A percentile compares a stretch with the other conserved stretches of the same genome.
Evolutionary conservation across 2,797 vertebrate genomes (phyloP).

Genomic region (Macrochelys suwanniensis): DNA sequence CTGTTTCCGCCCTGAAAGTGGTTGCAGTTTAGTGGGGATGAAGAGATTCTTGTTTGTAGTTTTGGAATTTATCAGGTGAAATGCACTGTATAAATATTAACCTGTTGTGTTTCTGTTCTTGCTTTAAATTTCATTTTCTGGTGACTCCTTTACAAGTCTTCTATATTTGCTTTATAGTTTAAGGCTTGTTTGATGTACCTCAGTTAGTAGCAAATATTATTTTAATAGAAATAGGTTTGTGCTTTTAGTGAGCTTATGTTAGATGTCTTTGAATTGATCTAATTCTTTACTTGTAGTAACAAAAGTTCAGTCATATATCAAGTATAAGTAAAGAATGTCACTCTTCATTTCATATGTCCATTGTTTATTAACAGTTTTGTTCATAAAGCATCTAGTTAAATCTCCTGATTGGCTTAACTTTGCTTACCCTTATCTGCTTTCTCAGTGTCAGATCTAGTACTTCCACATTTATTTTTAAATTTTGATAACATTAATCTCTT

Average conservation of each 20-base stretch:
- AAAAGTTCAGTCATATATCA: neutral
- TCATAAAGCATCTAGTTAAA: neutral
- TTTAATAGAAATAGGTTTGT: neutral
- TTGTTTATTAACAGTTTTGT: neutral
- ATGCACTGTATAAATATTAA: neutral
- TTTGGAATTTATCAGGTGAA: neutral
- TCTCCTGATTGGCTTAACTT: neutral
- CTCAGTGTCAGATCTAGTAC: neutral
- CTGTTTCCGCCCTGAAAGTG: neutral
- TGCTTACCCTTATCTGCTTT: neutral
- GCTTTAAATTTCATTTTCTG: neutral
- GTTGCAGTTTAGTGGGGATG: neutral
- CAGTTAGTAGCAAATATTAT: neutral
- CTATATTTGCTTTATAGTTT: neutral
- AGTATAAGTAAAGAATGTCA: neutral
- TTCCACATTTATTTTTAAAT: conserved; percentile 27
- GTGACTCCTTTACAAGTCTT: neutral
- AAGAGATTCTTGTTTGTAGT: neutral
- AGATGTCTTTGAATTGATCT: neutral
- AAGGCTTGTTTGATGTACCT: neutral
- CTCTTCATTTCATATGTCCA: neutral
- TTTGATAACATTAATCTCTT: neutral
- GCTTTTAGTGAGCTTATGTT: neutral
- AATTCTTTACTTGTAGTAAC: neutral
- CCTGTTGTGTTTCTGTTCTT: too few relatives aligned